Evolutionary conservation across 2,888 invertebrate species (phyloP).

Genomic region (Acrocyrtus sp.): DNA sequence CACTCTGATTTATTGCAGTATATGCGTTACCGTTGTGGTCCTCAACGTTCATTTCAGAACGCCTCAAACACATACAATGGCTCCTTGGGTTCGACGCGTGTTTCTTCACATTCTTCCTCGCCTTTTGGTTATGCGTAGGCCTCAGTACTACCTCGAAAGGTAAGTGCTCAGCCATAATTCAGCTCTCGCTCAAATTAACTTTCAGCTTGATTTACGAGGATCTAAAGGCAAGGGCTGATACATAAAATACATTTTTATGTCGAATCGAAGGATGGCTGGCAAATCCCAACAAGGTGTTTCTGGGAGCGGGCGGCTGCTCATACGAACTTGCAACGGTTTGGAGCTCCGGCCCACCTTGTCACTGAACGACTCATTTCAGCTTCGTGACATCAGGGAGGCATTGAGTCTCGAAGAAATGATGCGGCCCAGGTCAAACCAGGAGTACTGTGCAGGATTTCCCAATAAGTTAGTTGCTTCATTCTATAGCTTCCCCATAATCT

Average conservation of each 20-base stretch:
- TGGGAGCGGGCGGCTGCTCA: conserved; percentile 69
- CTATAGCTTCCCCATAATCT: not conserved
- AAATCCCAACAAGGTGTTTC: conserved; percentile 57
- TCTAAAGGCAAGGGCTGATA: no score
- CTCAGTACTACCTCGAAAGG: conserved; percentile 86
- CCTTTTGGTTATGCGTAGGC: conserved; percentile 89
- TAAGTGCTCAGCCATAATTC: no score
- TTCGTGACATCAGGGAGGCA: conserved; percentile 62
- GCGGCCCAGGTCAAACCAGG: conserved; percentile 58
- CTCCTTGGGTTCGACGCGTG: conserved; percentile 93
- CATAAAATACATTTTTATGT: not conserved
- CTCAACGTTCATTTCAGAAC: conserved; percentile 97
- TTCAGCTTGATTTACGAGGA: not conserved
- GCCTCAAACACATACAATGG: conserved; percentile 97
- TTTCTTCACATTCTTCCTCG: conserved; percentile 95
- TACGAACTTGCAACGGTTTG: conserved; percentile 81
- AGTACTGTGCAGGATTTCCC: conserved; percentile 62
- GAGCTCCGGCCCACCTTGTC: conserved; percentile 71
- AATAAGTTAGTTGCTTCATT: no score
- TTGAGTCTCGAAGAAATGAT: conserved; percentile 62
- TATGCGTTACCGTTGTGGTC: conserved; percentile 96
- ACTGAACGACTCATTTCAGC: conserved; percentile 61
- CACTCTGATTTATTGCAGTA: conserved; percentile 72
- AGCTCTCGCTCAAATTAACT: no score
- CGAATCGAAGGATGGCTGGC: conserved; percentile 59